Conservation (phyloP, 2,797 vertebrate species). For the Poecilia wingei region DNA sequence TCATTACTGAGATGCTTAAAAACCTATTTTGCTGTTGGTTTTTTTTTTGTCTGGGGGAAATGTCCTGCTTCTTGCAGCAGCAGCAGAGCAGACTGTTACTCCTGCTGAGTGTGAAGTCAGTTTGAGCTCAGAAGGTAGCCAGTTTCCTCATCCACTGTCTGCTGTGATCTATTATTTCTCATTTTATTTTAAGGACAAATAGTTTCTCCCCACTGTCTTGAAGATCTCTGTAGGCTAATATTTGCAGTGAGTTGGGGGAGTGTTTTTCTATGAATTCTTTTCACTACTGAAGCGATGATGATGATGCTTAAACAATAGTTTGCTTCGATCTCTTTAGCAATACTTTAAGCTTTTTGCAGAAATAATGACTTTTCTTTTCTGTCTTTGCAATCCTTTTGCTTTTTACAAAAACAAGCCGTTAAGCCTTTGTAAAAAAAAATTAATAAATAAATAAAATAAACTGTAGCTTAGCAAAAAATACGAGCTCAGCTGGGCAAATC, state of each 20-base stretch:
- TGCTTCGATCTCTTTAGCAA: not conserved
- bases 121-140: conserved; percentile 81
- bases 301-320: not conserved
- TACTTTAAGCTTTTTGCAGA: not conserved
- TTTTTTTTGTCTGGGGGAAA: conserved; percentile 19
- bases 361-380: not conserved
- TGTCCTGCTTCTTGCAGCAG: conserved; percentile 54
- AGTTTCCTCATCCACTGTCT: conserved; percentile 53
- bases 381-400: not conserved
- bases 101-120: conserved; percentile 62
- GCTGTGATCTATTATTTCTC: conserved; percentile 37
- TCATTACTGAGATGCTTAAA: not conserved
- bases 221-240: conserved; percentile 1
- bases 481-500: not conserved
- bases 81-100: conserved; percentile 49
- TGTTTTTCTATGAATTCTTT: not conserved
- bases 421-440: not conserved
- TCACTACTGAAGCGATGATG: not conserved
- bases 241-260: conserved; percentile 49
- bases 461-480: not conserved
- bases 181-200: conserved; percentile 11
- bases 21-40: not conserved
- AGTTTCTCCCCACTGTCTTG: conserved; percentile 1
- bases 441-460: not conserved
- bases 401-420: not conserved